Evolutionary conservation across 2,888 invertebrate genomes (phyloP).

Genomic region (Latrodectus elegans): DNA sequence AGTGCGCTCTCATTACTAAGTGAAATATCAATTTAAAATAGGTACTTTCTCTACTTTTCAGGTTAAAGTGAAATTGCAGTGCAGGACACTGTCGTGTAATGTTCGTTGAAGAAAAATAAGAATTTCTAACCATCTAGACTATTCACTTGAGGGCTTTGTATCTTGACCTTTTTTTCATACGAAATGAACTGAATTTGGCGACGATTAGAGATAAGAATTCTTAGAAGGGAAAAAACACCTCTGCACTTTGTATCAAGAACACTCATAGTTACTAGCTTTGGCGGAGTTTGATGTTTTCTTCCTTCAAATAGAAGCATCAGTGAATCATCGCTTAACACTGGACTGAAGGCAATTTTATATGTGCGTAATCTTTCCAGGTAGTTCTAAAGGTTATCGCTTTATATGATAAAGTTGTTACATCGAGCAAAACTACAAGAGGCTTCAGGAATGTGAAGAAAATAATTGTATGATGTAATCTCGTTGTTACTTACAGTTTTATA

Average conservation of each 20-base stretch:
- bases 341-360: neutral
- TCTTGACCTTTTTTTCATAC: neutral
- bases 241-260: slow-evolving; percentile 55
- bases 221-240: slow-evolving; percentile 22
- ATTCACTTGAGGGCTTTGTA: slow-evolving; percentile 32
- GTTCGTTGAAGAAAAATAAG: neutral
- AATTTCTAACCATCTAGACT: slow-evolving; percentile 32
- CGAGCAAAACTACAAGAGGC: neutral
- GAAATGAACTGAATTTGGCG: neutral
- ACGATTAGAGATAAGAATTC: neutral
- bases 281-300: neutral
- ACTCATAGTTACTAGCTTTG: slow-evolving; percentile 6
- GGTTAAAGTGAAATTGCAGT: slow-evolving; percentile 42
- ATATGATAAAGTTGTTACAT: neutral
- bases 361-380: neutral
- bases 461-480: neutral
- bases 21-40: too few relatives aligned
- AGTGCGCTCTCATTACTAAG: too few relatives aligned
- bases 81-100: slow-evolving; percentile 69
- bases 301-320: neutral
- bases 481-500: slow-evolving; percentile 5
- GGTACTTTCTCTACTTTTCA: too few relatives aligned
- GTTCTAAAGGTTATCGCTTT: neutral
- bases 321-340: neutral
- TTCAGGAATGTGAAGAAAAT: neutral